A percentile compares a stretch with the other conserved stretches of the same genome.
These are phyloP conservation scores for Chelonus formosanus DNA, from an alignment of 2,888 invertebrate species.

Conservation along the genomic window DNA sequence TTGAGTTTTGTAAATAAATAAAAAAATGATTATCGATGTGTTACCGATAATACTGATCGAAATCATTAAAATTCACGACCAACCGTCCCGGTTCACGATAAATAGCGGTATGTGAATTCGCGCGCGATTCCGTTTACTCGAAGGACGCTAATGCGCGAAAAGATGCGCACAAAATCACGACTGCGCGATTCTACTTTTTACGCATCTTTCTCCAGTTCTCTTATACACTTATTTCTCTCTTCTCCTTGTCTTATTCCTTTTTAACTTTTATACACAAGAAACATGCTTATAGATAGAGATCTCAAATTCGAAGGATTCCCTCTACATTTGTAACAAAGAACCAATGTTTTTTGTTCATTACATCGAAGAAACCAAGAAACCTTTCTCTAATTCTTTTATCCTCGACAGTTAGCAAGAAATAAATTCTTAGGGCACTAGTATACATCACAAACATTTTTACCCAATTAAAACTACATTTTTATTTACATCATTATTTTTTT, in stretches of 20 bases:
- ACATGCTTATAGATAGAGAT: no score
- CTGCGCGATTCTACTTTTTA: slow-evolving; percentile 50
- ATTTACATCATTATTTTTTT: no score
- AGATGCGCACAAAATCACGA: slow-evolving; percentile 56
- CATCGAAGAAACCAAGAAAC: no score
- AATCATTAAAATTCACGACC: slow-evolving; percentile 16
- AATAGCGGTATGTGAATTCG: slow-evolving; percentile 33
- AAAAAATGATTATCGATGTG: slow-evolving; percentile 1
- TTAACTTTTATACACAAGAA: no score
- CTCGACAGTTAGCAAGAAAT: no score
- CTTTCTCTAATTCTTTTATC: no score
- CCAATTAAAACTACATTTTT: no score
- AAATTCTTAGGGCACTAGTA: no score
- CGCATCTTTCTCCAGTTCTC: slow-evolving; percentile 19
- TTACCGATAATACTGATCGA: slow-evolving; percentile 33
- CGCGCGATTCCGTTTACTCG: slow-evolving; percentile 49
- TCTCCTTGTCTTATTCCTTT: slow-evolving; percentile 1
- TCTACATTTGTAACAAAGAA: no score
- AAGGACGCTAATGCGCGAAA: slow-evolving; percentile 44
- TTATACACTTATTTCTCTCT: slow-evolving; percentile 21
- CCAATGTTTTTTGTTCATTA: no score
- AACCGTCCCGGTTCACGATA: slow-evolving; percentile 32
- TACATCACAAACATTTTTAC: no score
- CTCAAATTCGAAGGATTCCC: no score
- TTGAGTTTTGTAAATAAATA: neutral